Percentiles rank a stretch among this genome's conserved stretches.
phyloP scores from a whole-genome alignment of 2,797 vertebrate species.

The Parotocinclus haroldoi region DNA sequence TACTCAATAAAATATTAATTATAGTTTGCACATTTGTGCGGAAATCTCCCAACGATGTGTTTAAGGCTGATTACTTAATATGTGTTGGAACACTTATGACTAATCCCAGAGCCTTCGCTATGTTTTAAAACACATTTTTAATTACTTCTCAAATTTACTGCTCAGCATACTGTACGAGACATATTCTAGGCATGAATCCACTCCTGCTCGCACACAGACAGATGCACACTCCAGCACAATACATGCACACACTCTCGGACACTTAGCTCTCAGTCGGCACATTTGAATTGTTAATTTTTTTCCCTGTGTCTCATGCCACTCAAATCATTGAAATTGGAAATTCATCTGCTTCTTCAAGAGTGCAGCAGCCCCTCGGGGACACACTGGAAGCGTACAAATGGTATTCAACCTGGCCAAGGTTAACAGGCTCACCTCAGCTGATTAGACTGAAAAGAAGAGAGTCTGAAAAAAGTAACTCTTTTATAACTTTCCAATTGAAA shows the following conservation, averaged over 20 bases:
- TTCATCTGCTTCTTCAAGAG: slow-evolving; percentile 44
- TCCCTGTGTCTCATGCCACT: slow-evolving; percentile 43
- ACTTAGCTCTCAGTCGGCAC: slow-evolving; percentile 33
- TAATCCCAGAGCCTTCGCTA: slow-evolving; percentile 14
- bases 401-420: slow-evolving; percentile 51
- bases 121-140: slow-evolving; percentile 32
- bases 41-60: too few relatives aligned
- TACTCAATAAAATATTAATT: too few relatives aligned
- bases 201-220: slow-evolving; percentile 22
- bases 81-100: not conserved
- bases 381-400: slow-evolving; percentile 35
- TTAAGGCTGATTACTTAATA: too few relatives aligned
- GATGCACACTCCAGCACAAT: slow-evolving; percentile 12
- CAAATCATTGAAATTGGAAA: slow-evolving; percentile 47
- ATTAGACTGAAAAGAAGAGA: slow-evolving; percentile 35
- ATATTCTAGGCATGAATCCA: slow-evolving; percentile 29
- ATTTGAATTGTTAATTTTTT: slow-evolving; percentile 49
- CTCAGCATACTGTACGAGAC: slow-evolving; percentile 18
- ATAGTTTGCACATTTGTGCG: too few relatives aligned
- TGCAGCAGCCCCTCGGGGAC: slow-evolving; percentile 35
- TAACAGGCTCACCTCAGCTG: slow-evolving; percentile 47
- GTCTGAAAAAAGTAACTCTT: not conserved
- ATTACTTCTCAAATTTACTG: slow-evolving; percentile 18
- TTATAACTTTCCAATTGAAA: slow-evolving; percentile 9
- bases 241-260: not conserved